Evolutionary conservation across 2,113 vertebrate species (phyloP).

Genomic region (Centropus bengalensis): DNA sequence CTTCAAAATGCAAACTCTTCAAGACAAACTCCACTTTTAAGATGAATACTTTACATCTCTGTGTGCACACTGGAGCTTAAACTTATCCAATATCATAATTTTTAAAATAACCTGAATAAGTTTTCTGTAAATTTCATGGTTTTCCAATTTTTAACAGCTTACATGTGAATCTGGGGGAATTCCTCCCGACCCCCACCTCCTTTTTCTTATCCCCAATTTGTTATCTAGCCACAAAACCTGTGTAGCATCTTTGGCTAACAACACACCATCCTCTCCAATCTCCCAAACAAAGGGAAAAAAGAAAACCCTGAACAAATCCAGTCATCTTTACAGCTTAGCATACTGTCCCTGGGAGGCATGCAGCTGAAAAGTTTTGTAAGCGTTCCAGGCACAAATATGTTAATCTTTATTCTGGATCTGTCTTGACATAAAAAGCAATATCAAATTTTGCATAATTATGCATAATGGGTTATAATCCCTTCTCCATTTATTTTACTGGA

Average conservation of each 20-base stretch:
- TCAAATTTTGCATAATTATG: background rate
- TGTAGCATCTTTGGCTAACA: background rate
- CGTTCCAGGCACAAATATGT: background rate
- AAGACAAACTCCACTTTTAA: background rate
- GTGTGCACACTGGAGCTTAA: background rate
- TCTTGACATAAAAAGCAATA: background rate
- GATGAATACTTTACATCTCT: background rate
- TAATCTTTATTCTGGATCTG: background rate
- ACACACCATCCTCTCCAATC: background rate
- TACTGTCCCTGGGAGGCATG: background rate
- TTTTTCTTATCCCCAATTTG: background rate
- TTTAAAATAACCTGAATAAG: background rate
- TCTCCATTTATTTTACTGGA: background rate
- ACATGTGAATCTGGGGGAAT: background rate
- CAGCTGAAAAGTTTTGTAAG: background rate
- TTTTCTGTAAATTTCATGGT: background rate
- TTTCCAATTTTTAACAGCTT: background rate
- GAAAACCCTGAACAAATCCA: background rate
- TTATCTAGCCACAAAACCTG: background rate
- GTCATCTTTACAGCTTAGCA: background rate
- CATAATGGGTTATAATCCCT: background rate
- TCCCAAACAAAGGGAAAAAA: background rate
- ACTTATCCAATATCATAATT: background rate
- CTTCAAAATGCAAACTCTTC: background rate
- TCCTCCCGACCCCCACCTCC: rapidly evolving